A percentile compares a stretch with the other conserved stretches of the same genome.
Conservation (phyloP, 2,888 invertebrate genomes). For the Rhamphomyia laevipes region DNA sequence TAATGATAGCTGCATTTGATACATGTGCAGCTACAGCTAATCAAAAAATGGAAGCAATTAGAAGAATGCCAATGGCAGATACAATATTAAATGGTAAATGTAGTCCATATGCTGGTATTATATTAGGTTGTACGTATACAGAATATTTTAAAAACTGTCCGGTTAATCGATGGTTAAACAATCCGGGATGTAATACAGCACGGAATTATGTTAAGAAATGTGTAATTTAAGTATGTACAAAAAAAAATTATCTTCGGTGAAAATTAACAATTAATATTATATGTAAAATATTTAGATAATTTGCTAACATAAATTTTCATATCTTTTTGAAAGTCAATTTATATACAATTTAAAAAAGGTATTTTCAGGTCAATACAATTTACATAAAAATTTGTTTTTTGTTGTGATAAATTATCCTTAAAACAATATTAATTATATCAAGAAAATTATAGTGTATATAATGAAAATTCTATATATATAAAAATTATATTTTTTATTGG, state of each 20-base stretch:
- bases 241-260: not conserved
- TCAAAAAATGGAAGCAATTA: slow-evolving; percentile 11
- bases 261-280: not conserved
- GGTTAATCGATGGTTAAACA: slow-evolving; percentile 27
- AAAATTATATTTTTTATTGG: too few species aligned
- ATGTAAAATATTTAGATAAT: not conserved
- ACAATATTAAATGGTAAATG: slow-evolving; percentile 19
- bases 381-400: not conserved
- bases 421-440: too few species aligned
- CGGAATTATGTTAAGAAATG: slow-evolving; percentile 31
- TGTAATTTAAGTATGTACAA: slow-evolving; percentile 13
- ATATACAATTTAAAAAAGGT: not conserved
- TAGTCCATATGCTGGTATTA: slow-evolving; percentile 30
- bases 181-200: slow-evolving; percentile 25
- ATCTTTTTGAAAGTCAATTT: not conserved
- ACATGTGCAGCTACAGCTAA: slow-evolving; percentile 24
- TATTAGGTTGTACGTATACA: slow-evolving; percentile 33
- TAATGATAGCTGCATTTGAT: slow-evolving; percentile 25
- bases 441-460: too few species aligned
- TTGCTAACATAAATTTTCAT: too few species aligned
- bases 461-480: too few species aligned
- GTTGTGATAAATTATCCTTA: too few species aligned
- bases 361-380: not conserved
- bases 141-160: slow-evolving; percentile 35
- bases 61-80: slow-evolving; percentile 10